Percentiles rank a stretch among this genome's conserved stretches.
These are phyloP conservation scores for Propithecus coquereli DNA, from an alignment of 2,113 vertebrate genomes.

Conservation along the genomic window DNA sequence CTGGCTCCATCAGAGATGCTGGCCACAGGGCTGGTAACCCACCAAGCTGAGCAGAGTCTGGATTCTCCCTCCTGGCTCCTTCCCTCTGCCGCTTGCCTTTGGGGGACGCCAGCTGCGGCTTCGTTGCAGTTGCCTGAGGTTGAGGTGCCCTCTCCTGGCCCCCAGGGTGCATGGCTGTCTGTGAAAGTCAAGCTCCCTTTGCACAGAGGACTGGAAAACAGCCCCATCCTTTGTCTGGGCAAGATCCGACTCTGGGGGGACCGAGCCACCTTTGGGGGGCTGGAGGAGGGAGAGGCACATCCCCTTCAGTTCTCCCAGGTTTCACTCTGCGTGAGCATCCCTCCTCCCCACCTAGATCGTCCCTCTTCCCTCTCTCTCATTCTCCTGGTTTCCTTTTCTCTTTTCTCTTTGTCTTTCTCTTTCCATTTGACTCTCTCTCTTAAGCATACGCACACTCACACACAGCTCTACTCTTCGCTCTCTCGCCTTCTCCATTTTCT, in stretches of 20 bases:
- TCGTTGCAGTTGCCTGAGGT: slow-evolving; percentile 76
- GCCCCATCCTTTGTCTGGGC: slow-evolving; percentile 29
- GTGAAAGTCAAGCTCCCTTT: neutral
- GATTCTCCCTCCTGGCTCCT: neutral
- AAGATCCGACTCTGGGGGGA: neutral
- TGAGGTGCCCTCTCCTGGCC: slow-evolving; percentile 87
- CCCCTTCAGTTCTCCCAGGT: neutral
- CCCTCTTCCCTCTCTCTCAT: neutral
- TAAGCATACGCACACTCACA: fast-evolving
- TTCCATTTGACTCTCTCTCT: neutral
- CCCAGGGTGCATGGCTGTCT: slow-evolving; percentile 46
- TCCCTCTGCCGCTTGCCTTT: neutral
- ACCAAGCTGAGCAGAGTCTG: neutral
- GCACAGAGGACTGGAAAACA: neutral
- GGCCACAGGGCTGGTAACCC: neutral
- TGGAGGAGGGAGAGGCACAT: neutral
- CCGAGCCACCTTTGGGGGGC: too few species aligned
- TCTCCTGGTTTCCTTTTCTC: neutral
- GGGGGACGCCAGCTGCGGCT: neutral
- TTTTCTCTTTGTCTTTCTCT: neutral
- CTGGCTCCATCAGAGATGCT: neutral
- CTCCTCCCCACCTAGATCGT: neutral
- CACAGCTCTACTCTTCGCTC: fast-evolving
- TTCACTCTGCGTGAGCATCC: neutral
- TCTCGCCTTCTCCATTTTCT: neutral